These are phyloP conservation scores for Merluccius polli DNA, from an alignment of 2,797 vertebrate genomes.

Conservation along the genomic window DNA sequence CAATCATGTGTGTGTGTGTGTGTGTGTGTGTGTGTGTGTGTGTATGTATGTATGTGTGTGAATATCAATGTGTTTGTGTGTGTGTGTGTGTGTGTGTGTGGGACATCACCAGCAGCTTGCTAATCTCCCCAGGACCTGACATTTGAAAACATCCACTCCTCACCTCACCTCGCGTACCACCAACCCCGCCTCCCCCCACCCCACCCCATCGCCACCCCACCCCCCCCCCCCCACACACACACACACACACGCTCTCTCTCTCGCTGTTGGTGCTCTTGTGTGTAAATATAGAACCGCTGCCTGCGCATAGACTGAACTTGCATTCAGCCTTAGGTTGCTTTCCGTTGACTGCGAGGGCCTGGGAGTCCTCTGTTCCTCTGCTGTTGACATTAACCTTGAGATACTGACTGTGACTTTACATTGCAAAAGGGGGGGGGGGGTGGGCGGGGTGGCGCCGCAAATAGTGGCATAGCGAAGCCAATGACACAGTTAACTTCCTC, in stretches of 20 bases:
- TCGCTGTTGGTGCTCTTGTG: conserved; percentile 47
- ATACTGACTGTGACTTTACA: conserved; percentile 32
- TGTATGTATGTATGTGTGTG: neutral
- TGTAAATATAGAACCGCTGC: conserved; percentile 49
- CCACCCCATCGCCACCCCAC: neutral
- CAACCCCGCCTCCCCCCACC: neutral
- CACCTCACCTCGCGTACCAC: conserved; percentile 20
- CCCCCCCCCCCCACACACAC: neutral
- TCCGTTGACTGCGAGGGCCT: neutral
- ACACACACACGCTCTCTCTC: neutral
- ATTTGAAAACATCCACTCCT: conserved; percentile 58
- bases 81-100: neutral
- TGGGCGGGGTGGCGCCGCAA: neutral
- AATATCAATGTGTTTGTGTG: neutral
- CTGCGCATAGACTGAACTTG: conserved; percentile 52
- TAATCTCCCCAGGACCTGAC: conserved; percentile 66
- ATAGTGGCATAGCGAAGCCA: conserved; percentile 22
- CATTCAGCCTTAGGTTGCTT: neutral
- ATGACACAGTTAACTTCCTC: conserved; percentile 15
- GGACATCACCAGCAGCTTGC: conserved; percentile 35
- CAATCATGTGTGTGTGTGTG: neutral
- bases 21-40: neutral
- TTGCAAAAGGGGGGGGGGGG: conserved; percentile 18
- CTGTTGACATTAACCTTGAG: conserved; percentile 58
- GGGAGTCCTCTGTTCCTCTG: conserved; percentile 48